A percentile compares a stretch with the other conserved stretches of the same genome.
Conservation (phyloP, 1,140 invertebrate species). For the Hyles vespertilio region DNA sequence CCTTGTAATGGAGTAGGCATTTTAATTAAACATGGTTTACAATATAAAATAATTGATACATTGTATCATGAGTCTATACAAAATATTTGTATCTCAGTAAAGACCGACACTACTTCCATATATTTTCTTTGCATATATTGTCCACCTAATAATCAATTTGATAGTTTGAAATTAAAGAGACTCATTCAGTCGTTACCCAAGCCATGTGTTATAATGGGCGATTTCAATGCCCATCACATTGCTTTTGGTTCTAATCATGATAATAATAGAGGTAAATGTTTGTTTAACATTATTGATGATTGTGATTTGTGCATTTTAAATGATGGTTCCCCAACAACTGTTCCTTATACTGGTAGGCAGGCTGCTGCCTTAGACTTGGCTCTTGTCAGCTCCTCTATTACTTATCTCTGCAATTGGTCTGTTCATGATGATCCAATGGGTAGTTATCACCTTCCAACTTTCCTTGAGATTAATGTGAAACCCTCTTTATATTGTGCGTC, state of each 20-base stretch:
- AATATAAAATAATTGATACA: slow-evolving; percentile 11
- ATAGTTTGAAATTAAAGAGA: slow-evolving; percentile 9
- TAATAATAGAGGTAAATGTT: slow-evolving; percentile 11
- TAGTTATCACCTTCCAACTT: slow-evolving; percentile 9
- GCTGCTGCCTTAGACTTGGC: slow-evolving; percentile 15
- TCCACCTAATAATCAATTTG: slow-evolving; percentile 12
- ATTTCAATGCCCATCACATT: slow-evolving; percentile 5
- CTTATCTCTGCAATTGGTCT: slow-evolving; percentile 9
- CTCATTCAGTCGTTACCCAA: slow-evolving; percentile 6
- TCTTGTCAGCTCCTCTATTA: slow-evolving; percentile 1
- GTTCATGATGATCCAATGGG: slow-evolving; percentile 12
- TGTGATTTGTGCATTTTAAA: slow-evolving; percentile 17
- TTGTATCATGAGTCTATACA: slow-evolving; percentile 17
- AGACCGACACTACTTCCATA: slow-evolving; percentile 5
- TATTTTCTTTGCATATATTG: slow-evolving; percentile 13
- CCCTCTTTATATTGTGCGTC: too few species aligned
- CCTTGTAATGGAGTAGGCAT: slow-evolving; percentile 10
- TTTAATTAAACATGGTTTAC: slow-evolving; percentile 11
- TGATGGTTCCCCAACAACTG: slow-evolving; percentile 12
- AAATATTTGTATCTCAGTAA: slow-evolving; percentile 11
- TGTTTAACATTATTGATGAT: slow-evolving; percentile 16
- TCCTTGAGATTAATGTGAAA: too few species aligned
- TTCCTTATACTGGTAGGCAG: slow-evolving; percentile 12
- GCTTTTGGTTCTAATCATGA: slow-evolving; percentile 5
- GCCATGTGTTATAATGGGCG: slow-evolving; percentile 7